Base-by-base conservation (phyloP, 2,888 invertebrate species). In the Calephelis perditalis region DNA sequence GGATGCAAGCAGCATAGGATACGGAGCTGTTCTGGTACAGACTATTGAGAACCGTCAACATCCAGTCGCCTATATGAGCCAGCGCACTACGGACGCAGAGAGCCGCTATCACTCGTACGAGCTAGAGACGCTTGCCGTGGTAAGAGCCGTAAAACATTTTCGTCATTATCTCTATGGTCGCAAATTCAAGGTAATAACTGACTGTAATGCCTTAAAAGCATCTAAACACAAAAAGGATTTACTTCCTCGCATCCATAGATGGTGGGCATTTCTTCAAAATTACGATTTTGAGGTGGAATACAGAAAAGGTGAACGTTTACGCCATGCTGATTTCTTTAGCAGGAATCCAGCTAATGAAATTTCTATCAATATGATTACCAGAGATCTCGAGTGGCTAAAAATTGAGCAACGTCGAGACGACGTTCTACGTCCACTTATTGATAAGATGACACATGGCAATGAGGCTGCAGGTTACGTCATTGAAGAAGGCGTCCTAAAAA, bases 201-300 rank as follows among this genome's bases (percentile, higher is more conserved):
- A 74, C 37, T 77, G 73, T 55, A 75, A 76, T 37, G 70, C 73
- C 0, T 46, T 75, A 0, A 75, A 73, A 61, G 72, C 76, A 0
- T 74, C 75, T 0, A 68, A 69, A 44, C 67, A 71, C 12, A 74
- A 75, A 62, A 63, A 69, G 56, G 73, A 75, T 3, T 54, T 75
- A 0, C 43, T 73, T 0, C 72, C 73, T 0, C 57, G 74, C 0
- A 64, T 76, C 3, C 68, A 73, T 57, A 45, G 74, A 0, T 75
- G 75, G 75, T 77, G 74, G 73, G 66, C 72, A 0, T 75, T 56
- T 56, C 49, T 77, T 0, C 73, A 75, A 63, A 70, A 71, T 45
- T 74, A 45, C 36, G 59, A 68, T 3, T 71, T 71, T 44, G 63
- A 69, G 0, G 43, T 73, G 3, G 67, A 68, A 36, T 70, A 71